Conservation (phyloP, 2,113 vertebrate species). For the Cochlearius cochlearius region DNA sequence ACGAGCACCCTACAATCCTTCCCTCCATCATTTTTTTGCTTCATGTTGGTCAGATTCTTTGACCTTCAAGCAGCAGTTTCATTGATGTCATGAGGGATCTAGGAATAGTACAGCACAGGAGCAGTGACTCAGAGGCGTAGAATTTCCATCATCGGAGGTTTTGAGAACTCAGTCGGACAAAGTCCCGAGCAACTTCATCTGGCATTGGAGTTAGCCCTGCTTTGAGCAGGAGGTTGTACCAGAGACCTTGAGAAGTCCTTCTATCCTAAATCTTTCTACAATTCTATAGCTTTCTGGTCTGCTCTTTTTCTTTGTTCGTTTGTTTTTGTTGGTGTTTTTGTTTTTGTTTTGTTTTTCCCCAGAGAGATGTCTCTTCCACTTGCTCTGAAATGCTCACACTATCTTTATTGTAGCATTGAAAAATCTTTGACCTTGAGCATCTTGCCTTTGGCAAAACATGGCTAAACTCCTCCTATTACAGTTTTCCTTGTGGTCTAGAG, state of each 20-base stretch:
- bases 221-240: neutral
- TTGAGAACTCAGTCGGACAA: neutral
- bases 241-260: neutral
- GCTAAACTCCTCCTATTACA: neutral
- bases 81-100: neutral
- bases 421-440: neutral
- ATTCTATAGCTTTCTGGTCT: neutral
- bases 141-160: neutral
- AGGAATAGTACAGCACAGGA: neutral
- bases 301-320: neutral
- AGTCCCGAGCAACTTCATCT: neutral
- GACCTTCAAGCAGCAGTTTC: neutral
- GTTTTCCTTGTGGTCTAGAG: slow-evolving; percentile 7
- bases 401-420: neutral
- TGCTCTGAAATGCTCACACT: neutral
- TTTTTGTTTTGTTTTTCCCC: neutral
- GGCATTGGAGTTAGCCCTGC: neutral
- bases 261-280: neutral
- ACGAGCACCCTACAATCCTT: neutral
- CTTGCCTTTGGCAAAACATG: neutral
- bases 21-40: neutral
- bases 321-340: too few species aligned
- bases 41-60: neutral
- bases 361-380: neutral
- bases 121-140: neutral